A percentile compares a stretch with the other conserved stretches of the same genome.
Evolutionary conservation across 2,113 vertebrate species (phyloP).

Genomic region (Calypte anna): DNA sequence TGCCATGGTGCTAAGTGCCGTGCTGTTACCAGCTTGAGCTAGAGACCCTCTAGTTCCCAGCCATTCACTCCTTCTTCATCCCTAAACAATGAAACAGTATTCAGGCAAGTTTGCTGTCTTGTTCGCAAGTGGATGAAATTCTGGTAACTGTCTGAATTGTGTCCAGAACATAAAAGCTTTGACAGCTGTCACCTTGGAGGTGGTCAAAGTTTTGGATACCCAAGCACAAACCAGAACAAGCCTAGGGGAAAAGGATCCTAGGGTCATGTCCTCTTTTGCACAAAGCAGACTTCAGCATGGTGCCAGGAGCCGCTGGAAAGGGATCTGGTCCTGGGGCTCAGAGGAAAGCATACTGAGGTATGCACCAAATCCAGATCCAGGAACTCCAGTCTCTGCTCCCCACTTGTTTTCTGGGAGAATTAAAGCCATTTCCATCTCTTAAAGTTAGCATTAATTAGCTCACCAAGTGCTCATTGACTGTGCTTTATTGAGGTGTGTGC

Average conservation of each 20-base stretch:
- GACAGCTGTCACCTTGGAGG: background rate
- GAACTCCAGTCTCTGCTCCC: background rate
- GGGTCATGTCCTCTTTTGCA: rapidly evolving
- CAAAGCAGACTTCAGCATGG: background rate
- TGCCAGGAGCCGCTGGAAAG: background rate
- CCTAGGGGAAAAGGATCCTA: background rate
- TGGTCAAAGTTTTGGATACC: background rate
- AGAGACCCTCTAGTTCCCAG: background rate
- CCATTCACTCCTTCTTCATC: background rate
- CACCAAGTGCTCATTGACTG: rapidly evolving
- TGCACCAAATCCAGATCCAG: background rate
- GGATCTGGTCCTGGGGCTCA: background rate
- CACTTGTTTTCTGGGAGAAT: background rate
- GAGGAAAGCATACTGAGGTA: background rate
- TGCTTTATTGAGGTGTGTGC: rapidly evolving
- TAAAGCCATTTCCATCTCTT: background rate
- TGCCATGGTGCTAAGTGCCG: background rate
- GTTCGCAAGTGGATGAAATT: background rate
- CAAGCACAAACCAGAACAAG: background rate
- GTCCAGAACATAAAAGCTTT: background rate
- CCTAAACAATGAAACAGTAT: background rate
- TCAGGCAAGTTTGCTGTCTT: background rate
- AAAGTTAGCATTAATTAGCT: background rate
- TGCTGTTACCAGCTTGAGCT: background rate
- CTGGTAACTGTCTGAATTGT: background rate